Base-by-base conservation (phyloP, 2,113 vertebrate genomes). In the Oceanodroma tethys region DNA sequence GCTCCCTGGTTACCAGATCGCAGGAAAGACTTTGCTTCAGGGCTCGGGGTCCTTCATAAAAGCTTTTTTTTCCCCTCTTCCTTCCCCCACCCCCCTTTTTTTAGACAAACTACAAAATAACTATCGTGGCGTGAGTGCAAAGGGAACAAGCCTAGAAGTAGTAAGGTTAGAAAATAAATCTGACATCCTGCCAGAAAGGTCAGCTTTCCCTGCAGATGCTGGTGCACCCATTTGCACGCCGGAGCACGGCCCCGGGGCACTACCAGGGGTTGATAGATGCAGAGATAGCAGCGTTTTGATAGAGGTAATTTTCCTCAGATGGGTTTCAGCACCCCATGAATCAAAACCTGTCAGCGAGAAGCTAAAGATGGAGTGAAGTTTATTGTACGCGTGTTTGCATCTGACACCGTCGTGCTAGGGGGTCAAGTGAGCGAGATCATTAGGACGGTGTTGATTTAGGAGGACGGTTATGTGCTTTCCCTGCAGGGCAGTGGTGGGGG, bases 341-440 rank as follows among this genome's bases (percentile, higher is more conserved):
- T 99, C 99, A 99, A 98, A 98, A 98, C 97, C 98, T 99, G 99
- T 99, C 99, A 98, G 97, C 95, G 98, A 97, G 98, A 95, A 98
- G 95, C 98, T 98, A 95, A 98, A 98, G 98, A 98, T 98, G 98
- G 98, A 99, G 98, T 97, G 98, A 98, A 95, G 96, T 98, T 98
- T 98, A 99, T 99, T 99, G 98, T 99, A 97, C 95, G 85, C 97
- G 97, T 98, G 98, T 98, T 98, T 98, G 98, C 98, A 92, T 94
- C 98, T 96, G 98, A 99, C 98, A 97, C 98, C 83, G 97, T 72
- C 98, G 98, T 95, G 98, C 98, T 96, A 96, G 98, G 98, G 98
- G 99, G 99, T 99, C 98, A 99, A 99, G 98, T 99, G 98, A 99
- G 99, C 98, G 98, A 98, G 98, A 98, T 98, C 98, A 98, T 99